phyloP scores from a whole-genome alignment of 2,113 vertebrate genomes.

The Silurus asotus region DNA sequence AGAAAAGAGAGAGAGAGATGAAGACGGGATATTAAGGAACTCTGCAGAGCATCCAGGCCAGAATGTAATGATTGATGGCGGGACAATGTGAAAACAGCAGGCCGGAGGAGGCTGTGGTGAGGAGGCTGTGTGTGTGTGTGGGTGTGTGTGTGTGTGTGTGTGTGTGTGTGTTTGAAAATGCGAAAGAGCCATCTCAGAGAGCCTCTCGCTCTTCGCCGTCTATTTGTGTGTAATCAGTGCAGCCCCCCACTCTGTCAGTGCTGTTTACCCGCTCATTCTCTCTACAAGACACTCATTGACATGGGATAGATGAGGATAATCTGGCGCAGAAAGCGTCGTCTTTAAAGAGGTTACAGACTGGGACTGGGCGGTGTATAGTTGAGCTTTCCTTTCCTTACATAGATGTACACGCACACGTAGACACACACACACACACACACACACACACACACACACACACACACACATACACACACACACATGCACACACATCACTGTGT shows the following conservation, averaged over 20 bases:
- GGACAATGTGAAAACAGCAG: slow-evolving; percentile 90
- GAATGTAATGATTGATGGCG: slow-evolving; percentile 95
- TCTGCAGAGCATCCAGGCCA: slow-evolving; percentile 92
- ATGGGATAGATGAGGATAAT: slow-evolving; percentile 98
- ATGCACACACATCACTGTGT: slow-evolving; percentile 4
- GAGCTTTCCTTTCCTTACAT: slow-evolving; percentile 27
- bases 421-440: background rate
- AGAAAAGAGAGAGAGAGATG: slow-evolving; percentile 84
- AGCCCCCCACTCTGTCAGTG: slow-evolving; percentile 89
- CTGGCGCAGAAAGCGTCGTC: slow-evolving; percentile 86
- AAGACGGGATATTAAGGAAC: slow-evolving; percentile 95
- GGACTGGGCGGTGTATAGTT: slow-evolving; percentile 36
- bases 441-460: background rate
- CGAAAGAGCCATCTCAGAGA: slow-evolving; percentile 85
- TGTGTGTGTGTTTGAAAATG: slow-evolving; percentile 73
- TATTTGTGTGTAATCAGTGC: slow-evolving; percentile 98
- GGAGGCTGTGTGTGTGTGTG: slow-evolving; percentile 65
- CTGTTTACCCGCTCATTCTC: slow-evolving; percentile 98
- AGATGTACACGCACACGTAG: background rate
- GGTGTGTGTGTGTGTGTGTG: too few relatives aligned
- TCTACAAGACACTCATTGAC: slow-evolving; percentile 98
- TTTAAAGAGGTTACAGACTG: slow-evolving; percentile 84
- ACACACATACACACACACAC: too few relatives aligned
- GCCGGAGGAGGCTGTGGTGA: slow-evolving; percentile 89
- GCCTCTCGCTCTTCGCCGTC: slow-evolving; percentile 88